Evolutionary conservation across 2,113 vertebrate species (phyloP).

Genomic region (Gallinago jamesoni): DNA sequence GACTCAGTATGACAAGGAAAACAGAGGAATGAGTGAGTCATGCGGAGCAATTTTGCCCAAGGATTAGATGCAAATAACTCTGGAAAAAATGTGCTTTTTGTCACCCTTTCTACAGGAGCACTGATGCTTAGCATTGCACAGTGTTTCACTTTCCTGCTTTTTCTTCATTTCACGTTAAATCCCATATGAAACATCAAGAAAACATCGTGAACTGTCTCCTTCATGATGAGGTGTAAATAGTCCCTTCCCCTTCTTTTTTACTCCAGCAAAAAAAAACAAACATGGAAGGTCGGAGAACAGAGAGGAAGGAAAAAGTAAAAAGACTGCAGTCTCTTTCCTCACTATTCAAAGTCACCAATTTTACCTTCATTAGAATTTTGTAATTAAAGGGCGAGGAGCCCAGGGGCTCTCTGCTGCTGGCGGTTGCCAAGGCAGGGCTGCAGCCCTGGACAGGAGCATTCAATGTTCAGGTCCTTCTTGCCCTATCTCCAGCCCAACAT

Average conservation of each 20-base stretch:
- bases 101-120: not conserved
- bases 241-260: not conserved
- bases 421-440: not conserved
- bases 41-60: not conserved
- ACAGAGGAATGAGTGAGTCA: conserved; percentile 8
- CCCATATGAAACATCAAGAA: not conserved
- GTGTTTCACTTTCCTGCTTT: not conserved
- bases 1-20: not conserved
- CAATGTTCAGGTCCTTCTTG: not conserved
- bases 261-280: not conserved
- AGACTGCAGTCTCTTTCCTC: not conserved
- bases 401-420: not conserved
- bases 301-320: not conserved
- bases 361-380: not conserved
- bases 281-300: not conserved
- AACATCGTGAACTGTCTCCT: not conserved
- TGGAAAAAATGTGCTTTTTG: not conserved
- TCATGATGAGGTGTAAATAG: not conserved
- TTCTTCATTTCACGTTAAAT: not conserved
- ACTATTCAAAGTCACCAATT: not conserved
- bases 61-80: not conserved
- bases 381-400: not conserved
- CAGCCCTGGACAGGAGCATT: not conserved
- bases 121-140: not conserved
- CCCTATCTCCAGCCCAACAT: not conserved